These are phyloP conservation scores for Dinocampus coccinellae DNA, from an alignment of 2,888 invertebrate genomes.

Conservation along the genomic window DNA sequence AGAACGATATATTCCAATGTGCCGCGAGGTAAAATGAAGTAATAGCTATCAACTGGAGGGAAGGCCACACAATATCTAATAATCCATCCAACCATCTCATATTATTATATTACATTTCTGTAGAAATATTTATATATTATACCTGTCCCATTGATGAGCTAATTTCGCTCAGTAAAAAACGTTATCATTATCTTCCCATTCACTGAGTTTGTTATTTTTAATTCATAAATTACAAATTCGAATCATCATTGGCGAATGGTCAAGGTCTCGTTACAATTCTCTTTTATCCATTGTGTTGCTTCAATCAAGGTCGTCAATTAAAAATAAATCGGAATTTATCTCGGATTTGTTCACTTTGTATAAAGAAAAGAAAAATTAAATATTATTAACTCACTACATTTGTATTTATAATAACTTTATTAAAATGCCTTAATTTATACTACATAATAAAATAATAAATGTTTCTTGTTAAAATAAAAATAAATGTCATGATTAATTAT, in stretches of 20 bases:
- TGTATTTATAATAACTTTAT: too few species aligned
- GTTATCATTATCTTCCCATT: background rate
- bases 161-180: background rate
- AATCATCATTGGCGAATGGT: too few species aligned
- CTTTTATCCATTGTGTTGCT: too few species aligned
- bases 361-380: too few species aligned
- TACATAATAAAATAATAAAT: background rate
- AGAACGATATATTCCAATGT: background rate
- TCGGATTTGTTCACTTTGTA: too few species aligned
- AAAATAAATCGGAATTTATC: too few species aligned
- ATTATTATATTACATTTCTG: background rate
- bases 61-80: slow-evolving; percentile 18
- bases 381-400: too few species aligned
- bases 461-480: background rate
- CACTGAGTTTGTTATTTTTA: background rate
- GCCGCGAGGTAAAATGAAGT: slow-evolving; percentile 43
- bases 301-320: too few species aligned
- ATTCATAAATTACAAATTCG: background rate
- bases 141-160: background rate
- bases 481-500: background rate
- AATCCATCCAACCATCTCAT: background rate
- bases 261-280: too few species aligned
- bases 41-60: slow-evolving; percentile 41
- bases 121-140: background rate
- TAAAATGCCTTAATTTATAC: too few species aligned